Percentiles rank a stretch among this genome's conserved stretches.
phyloP scores from a whole-genome alignment of 2,888 invertebrate genomes.

The Platerodrilus igneus region DNA sequence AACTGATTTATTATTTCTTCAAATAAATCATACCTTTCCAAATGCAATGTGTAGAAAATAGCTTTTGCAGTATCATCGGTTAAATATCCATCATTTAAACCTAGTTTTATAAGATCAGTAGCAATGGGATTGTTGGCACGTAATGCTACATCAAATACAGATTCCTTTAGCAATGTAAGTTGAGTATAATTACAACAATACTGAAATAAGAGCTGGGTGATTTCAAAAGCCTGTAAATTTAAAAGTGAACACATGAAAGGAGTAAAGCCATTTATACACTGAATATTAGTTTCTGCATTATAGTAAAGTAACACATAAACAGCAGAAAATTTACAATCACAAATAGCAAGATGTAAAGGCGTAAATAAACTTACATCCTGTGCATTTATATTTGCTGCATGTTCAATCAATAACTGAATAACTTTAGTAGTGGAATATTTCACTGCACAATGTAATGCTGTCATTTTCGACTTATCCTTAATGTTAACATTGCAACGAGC shows the following conservation, averaged over 20 bases:
- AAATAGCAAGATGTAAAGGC: conserved; percentile 33
- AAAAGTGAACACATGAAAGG: conserved; percentile 34
- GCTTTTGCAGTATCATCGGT: conserved; percentile 12
- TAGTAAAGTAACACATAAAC: conserved; percentile 36
- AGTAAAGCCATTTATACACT: conserved; percentile 23
- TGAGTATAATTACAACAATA: conserved; percentile 32
- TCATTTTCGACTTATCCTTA: conserved; percentile 26
- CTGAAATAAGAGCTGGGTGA: conserved; percentile 30
- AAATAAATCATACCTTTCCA: conserved; percentile 8
- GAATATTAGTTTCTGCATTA: conserved; percentile 31
- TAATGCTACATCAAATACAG: conserved; percentile 29
- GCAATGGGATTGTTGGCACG: conserved; percentile 26
- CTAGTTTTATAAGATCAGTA: conserved; percentile 29
- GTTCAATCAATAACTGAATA: conserved; percentile 28
- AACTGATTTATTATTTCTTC: too few relatives aligned
- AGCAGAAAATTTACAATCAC: conserved; percentile 25
- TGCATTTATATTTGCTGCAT: conserved; percentile 33
- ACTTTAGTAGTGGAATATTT: conserved; percentile 21
- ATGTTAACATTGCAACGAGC: conserved; percentile 33
- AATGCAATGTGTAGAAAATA: conserved; percentile 9
- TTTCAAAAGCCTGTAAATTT: conserved; percentile 17
- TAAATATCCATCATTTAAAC: conserved; percentile 29
- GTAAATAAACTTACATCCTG: conserved; percentile 30
- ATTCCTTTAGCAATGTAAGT: conserved; percentile 23
- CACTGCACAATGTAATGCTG: conserved; percentile 34